Conservation (phyloP, 2,113 vertebrate species). For the Caranx ignobilis region DNA sequence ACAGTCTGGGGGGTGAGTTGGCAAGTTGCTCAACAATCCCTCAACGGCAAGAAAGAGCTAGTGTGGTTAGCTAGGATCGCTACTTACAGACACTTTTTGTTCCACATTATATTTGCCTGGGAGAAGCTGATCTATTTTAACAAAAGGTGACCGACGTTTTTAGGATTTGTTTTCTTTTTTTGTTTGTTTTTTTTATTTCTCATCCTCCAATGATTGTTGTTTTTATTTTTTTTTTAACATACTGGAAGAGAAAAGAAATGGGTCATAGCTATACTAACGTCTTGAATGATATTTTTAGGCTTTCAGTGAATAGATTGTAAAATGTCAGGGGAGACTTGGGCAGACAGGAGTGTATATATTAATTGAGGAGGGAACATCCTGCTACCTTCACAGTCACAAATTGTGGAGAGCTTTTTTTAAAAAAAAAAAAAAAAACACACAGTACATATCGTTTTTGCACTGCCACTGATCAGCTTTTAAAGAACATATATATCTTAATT, state of each 20-base stretch:
- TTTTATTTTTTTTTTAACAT: slow-evolving; percentile 33
- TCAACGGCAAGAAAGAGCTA: slow-evolving; percentile 21
- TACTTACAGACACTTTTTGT: slow-evolving; percentile 57
- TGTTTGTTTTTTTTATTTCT: slow-evolving; percentile 37
- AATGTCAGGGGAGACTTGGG: slow-evolving; percentile 53
- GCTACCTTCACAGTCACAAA: slow-evolving; percentile 79
- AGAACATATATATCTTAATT: slow-evolving; percentile 64
- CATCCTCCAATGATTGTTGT: slow-evolving; percentile 57
- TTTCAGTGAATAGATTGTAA: slow-evolving; percentile 76
- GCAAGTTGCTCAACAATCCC: slow-evolving; percentile 23
- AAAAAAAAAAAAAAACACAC: not conserved
- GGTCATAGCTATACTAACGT: slow-evolving; percentile 78
- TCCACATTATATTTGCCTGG: slow-evolving; percentile 68
- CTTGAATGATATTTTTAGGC: slow-evolving; percentile 63
- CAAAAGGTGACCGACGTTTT: slow-evolving; percentile 63
- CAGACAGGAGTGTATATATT: slow-evolving; percentile 70
- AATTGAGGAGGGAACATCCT: slow-evolving; percentile 69
- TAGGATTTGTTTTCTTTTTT: slow-evolving; percentile 25
- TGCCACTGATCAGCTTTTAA: slow-evolving; percentile 65
- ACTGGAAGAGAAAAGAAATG: slow-evolving; percentile 75
- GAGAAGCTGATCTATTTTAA: slow-evolving; percentile 79
- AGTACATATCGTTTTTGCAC: slow-evolving; percentile 71
- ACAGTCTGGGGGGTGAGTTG: slow-evolving; percentile 59
- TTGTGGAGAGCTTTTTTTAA: slow-evolving; percentile 44
- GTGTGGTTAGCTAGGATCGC: slow-evolving; percentile 58